These are phyloP conservation scores for Neodiprion fabricii DNA, from an alignment of 1,140 invertebrate species.

Conservation along the genomic window DNA sequence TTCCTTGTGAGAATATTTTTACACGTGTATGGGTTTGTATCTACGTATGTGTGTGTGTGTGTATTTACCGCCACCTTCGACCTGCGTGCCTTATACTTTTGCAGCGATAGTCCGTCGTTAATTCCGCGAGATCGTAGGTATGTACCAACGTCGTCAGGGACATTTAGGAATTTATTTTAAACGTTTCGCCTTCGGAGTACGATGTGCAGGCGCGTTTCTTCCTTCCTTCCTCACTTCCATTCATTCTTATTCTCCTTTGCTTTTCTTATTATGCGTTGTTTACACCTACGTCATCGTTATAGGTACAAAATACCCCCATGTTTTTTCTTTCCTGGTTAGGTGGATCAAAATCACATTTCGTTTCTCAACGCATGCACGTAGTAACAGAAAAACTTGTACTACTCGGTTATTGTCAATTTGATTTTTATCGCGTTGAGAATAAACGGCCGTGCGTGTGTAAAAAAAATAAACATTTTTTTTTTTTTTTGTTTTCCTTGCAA, in stretches of 20 bases:
- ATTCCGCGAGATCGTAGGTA: neutral
- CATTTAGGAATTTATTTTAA: constrained; percentile 56
- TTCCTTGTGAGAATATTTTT: constrained; percentile 39
- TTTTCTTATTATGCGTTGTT: neutral
- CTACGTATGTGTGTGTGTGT: neutral
- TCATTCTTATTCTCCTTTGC: neutral
- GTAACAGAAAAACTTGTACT: no score
- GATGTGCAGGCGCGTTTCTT: neutral
- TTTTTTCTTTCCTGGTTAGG: no score
- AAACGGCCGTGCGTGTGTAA: no score
- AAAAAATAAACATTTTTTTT: no score
- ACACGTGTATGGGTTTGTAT: neutral
- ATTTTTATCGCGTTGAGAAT: no score
- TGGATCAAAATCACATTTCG: no score
- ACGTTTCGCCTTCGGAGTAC: constrained; percentile 24
- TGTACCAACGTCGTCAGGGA: constrained; percentile 45
- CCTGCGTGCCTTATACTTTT: neutral
- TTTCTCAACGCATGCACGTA: no score
- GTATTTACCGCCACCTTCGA: neutral
- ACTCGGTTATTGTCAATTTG: no score
- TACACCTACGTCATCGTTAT: no score
- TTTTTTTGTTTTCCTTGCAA: no score
- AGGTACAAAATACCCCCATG: neutral
- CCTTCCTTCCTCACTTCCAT: no score
- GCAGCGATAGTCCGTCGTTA: neutral